Conservation (phyloP, 2,113 vertebrate genomes). For the Phaethornis superciliosus region DNA sequence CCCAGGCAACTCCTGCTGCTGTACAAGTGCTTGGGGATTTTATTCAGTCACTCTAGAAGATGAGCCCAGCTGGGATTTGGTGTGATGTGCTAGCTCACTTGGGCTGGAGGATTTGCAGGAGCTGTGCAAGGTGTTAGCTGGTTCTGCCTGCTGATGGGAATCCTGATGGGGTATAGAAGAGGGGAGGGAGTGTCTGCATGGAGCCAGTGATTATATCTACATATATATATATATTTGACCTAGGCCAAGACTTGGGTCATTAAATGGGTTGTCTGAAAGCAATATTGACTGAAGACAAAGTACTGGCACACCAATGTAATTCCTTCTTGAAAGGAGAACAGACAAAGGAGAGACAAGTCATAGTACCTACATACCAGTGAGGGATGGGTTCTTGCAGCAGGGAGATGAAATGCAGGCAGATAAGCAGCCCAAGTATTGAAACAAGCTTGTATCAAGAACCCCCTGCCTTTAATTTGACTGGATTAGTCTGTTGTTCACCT, state of each 20-base stretch:
- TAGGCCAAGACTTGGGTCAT: not conserved
- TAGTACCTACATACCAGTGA: not conserved
- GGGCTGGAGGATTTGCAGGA: not conserved
- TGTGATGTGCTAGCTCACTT: fast-evolving
- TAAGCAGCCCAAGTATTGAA: not conserved
- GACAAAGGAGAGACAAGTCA: not conserved
- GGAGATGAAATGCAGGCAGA: not conserved
- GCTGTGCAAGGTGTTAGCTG: not conserved
- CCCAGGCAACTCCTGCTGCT: not conserved
- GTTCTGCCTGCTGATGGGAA: not conserved
- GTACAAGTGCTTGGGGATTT: not conserved
- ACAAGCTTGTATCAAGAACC: not conserved
- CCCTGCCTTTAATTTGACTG: not conserved
- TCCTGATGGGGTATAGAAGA: not conserved
- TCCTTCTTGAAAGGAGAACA: not conserved
- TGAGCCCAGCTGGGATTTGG: not conserved
- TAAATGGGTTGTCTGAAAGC: not conserved
- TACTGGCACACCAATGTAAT: not conserved
- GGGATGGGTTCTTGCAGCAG: not conserved
- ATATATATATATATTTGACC: not conserved
- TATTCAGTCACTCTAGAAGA: not conserved
- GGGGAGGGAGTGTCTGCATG: not conserved
- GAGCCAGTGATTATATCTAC: not conserved
- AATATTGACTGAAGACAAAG: not conserved
- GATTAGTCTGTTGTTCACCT: not conserved